Conservation (phyloP, 35 echinoderm and acorn worm species). For the Amphiura filiformis region DNA sequence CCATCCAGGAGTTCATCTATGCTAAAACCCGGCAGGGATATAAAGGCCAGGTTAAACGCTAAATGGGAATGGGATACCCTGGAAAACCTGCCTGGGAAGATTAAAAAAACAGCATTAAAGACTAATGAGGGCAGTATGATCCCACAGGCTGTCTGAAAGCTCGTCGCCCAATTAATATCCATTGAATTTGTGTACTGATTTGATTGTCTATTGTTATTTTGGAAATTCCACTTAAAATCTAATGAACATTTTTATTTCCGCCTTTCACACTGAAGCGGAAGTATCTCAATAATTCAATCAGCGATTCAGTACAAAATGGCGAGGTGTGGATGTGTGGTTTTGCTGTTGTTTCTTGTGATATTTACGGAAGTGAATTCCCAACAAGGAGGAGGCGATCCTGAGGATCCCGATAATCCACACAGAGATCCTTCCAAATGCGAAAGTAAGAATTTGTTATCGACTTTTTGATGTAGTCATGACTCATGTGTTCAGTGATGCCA, state of each 20-base stretch:
- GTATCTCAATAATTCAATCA: neutral
- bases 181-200: no score
- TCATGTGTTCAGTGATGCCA: neutral
- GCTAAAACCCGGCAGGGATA: no score
- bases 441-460: constrained; percentile 36
- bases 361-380: neutral
- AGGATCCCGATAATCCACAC: constrained; percentile 34
- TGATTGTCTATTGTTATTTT: neutral
- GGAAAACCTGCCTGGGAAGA: no score
- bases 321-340: neutral
- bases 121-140: no score
- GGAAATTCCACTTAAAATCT: neutral
- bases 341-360: neutral
- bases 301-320: neutral
- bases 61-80: no score
- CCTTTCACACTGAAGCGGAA: neutral
- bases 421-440: constrained; percentile 66
- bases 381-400: constrained; percentile 21
- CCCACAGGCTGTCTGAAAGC: no score
- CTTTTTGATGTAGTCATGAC: neutral
- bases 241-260: neutral
- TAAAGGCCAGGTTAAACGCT: no score
- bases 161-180: no score
- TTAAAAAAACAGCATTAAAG: no score
- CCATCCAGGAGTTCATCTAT: no score